Conservation (phyloP, 2,797 vertebrate species). For the Somateria mollissima region DNA sequence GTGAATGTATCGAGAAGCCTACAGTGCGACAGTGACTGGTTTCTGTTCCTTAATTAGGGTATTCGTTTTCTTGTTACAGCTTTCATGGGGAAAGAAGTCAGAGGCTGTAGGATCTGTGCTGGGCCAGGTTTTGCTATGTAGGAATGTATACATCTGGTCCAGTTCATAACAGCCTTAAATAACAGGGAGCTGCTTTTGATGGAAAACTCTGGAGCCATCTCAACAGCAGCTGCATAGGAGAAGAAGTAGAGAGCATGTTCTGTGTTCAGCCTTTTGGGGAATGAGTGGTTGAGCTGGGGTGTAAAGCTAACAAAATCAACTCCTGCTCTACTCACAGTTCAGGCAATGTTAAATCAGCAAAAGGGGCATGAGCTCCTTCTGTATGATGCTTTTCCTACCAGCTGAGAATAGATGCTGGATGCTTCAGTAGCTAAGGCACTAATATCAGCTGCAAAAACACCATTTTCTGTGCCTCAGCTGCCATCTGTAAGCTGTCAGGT, state of each 20-base stretch:
- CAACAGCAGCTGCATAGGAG: not conserved
- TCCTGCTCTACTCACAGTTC: not conserved
- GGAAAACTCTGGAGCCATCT: not conserved
- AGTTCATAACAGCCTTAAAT: not conserved
- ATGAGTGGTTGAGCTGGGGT: not conserved
- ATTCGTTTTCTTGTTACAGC: not conserved
- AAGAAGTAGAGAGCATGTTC: not conserved
- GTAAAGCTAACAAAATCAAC: not conserved
- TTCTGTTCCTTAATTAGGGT: not conserved
- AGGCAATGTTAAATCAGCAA: not conserved
- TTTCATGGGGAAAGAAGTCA: not conserved
- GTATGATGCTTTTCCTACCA: not conserved
- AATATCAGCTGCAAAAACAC: not conserved
- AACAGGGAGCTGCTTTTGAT: not conserved
- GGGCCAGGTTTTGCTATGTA: not conserved
- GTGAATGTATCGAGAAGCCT: not conserved
- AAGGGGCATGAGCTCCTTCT: not conserved
- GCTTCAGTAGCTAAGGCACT: not conserved
- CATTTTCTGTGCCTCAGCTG: not conserved
- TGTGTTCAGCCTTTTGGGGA: not conserved
- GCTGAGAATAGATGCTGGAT: not conserved
- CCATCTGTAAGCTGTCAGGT: not conserved
- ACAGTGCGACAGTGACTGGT: not conserved
- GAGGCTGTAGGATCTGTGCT: not conserved
- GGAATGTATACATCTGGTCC: not conserved